phyloP scores from a whole-genome alignment of 2,113 vertebrate species.

The Myotis davidii region DNA sequence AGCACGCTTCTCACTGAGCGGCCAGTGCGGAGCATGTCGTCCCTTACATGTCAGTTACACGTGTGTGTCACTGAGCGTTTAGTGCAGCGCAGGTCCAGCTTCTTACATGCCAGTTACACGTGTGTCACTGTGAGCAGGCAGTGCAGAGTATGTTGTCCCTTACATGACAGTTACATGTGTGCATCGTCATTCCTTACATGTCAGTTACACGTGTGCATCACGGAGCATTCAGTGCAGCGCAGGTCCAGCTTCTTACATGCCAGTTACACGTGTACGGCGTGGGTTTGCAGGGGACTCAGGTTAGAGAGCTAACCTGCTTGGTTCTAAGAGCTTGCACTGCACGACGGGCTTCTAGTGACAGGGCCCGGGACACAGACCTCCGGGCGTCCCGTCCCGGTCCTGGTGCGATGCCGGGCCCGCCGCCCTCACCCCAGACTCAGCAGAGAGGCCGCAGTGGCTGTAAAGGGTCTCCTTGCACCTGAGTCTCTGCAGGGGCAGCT shows the following conservation, averaged over 20 bases:
- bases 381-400: too few species aligned
- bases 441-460: neutral
- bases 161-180: too few species aligned
- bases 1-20: neutral
- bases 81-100: too few species aligned
- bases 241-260: too few species aligned
- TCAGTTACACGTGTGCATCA: too few species aligned
- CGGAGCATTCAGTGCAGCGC: too few species aligned
- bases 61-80: too few species aligned
- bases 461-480: too few species aligned
- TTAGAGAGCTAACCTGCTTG: neutral
- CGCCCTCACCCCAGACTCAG: neutral
- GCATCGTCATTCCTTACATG: too few species aligned
- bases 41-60: neutral
- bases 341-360: neutral
- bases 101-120: neutral
- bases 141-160: neutral
- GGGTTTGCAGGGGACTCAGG: neutral
- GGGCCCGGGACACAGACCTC: too few species aligned
- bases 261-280: neutral
- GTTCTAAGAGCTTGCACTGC: neutral
- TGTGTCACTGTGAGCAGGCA: neutral
- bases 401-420: neutral
- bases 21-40: neutral
- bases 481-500: too few species aligned